Percentiles rank a stretch among this genome's conserved stretches.
Conservation (phyloP, 2,113 vertebrate genomes). For the Prolemur simus region DNA sequence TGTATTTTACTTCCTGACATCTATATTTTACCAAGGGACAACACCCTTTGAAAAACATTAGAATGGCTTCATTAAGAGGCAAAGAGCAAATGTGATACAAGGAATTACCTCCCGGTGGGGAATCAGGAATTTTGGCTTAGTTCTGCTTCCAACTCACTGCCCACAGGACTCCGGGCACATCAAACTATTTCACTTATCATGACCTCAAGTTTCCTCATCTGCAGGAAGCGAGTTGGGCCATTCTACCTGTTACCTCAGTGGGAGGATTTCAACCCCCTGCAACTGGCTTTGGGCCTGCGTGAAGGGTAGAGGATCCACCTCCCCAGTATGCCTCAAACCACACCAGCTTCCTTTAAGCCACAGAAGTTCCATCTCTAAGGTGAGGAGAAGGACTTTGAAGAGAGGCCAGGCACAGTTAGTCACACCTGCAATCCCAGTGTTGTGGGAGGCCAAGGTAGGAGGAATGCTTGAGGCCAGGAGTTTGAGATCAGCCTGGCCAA, state of each 20-base stretch:
- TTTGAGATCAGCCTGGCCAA: too few species aligned
- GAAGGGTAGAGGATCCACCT: not conserved
- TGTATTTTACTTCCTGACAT: not conserved
- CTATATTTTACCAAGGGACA: not conserved
- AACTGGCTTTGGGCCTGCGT: not conserved
- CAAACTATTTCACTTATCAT: not conserved
- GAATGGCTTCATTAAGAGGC: not conserved
- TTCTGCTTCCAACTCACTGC: not conserved
- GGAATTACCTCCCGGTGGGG: not conserved
- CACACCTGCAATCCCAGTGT: too few species aligned
- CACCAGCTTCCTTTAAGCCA: not conserved
- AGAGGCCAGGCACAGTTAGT: too few species aligned
- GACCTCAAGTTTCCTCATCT: not conserved
- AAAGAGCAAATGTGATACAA: not conserved
- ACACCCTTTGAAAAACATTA: not conserved
- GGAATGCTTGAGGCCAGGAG: too few species aligned
- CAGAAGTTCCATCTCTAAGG: not conserved
- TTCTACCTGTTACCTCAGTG: not conserved
- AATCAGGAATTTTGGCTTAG: not conserved
- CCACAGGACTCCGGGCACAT: not conserved
- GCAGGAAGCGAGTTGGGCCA: not conserved
- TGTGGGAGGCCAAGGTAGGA: too few species aligned
- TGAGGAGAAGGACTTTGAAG: not conserved
- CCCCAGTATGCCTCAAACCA: not conserved
- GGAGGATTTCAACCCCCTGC: not conserved